Evolutionary conservation across 2,797 vertebrate genomes (phyloP).

Genomic region (Luscinia luscinia): DNA sequence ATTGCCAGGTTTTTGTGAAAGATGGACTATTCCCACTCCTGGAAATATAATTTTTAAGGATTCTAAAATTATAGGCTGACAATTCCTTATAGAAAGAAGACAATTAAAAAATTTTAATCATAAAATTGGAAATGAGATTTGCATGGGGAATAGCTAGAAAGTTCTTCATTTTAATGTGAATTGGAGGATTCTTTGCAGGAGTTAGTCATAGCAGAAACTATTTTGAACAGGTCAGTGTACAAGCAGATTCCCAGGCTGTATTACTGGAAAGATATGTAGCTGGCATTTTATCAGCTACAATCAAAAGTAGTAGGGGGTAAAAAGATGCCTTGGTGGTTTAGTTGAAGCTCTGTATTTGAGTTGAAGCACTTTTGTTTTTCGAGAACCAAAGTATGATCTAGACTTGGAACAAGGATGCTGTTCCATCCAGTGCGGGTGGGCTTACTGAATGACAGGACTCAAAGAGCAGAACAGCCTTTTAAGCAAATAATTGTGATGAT

Average conservation of each 20-base stretch:
- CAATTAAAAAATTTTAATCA: neutral
- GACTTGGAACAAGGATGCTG: neutral
- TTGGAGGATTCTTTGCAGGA: neutral
- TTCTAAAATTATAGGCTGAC: neutral
- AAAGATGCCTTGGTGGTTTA: neutral
- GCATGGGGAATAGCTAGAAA: neutral
- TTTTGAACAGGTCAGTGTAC: neutral
- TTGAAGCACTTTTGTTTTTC: slow-evolving; percentile 1
- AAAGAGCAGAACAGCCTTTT: neutral
- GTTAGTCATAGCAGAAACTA: neutral
- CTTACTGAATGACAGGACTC: neutral
- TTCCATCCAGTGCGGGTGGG: neutral
- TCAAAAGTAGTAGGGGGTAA: neutral
- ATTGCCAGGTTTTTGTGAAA: neutral
- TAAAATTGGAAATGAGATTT: neutral
- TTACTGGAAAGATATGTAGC: neutral
- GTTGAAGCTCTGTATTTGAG: neutral
- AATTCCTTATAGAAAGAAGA: neutral
- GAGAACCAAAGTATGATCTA: neutral
- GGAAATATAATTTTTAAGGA: neutral
- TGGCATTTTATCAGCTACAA: neutral
- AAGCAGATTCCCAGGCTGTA: neutral
- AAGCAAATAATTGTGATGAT: neutral
- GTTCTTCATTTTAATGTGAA: neutral
- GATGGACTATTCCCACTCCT: neutral